These are phyloP conservation scores for Phocoena sinus DNA, from an alignment of 2,113 vertebrate species.

Conservation along the genomic window DNA sequence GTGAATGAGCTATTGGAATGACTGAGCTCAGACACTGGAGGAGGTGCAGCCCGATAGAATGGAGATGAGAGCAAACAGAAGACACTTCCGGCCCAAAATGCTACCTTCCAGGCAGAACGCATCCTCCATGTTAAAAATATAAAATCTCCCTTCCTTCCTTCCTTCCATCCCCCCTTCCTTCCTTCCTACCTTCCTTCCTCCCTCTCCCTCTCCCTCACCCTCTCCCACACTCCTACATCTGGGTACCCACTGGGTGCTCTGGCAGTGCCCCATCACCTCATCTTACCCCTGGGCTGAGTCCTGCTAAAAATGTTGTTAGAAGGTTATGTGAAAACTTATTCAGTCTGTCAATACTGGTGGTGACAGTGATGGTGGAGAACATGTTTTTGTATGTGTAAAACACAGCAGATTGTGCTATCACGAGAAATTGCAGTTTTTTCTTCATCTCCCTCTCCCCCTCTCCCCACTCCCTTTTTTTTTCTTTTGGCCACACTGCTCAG, in stretches of 20 bases:
- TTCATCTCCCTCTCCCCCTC: too few relatives aligned
- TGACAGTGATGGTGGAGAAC: too few relatives aligned
- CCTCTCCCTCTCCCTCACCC: too few relatives aligned
- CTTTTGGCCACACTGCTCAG: too few relatives aligned
- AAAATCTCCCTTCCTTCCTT: too few relatives aligned
- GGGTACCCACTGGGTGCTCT: neutral
- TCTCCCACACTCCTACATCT: neutral
- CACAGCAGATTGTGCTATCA: too few relatives aligned
- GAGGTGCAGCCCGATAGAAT: neutral
- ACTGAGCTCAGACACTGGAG: neutral
- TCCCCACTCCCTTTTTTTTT: too few relatives aligned
- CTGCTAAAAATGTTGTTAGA: neutral
- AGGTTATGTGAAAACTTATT: neutral
- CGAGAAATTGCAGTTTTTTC: too few relatives aligned
- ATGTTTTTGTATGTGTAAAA: neutral
- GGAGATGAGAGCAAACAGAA: accelerated
- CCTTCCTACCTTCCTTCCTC: too few relatives aligned
- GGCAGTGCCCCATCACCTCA: neutral
- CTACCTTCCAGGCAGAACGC: neutral
- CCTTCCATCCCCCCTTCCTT: neutral
- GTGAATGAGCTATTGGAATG: neutral
- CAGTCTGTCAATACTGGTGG: too few relatives aligned
- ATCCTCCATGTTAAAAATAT: neutral
- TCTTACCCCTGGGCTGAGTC: neutral
- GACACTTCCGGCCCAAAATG: accelerated